Base-by-base conservation (phyloP, 1,140 invertebrate species). In the Hesperophylax magnus region DNA sequence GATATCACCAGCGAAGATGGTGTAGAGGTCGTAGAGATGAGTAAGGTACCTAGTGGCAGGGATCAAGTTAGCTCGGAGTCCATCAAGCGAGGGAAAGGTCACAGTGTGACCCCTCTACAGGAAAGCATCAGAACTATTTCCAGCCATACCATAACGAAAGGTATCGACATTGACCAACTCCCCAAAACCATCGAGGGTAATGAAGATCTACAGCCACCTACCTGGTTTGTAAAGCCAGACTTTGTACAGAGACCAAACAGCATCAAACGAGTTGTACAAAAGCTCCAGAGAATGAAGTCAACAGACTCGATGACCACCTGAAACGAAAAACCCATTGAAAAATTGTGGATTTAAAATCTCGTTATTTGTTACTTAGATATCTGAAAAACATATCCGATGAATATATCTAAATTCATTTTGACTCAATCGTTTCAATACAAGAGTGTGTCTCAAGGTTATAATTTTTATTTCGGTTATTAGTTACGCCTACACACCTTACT, bases 1-100 rank as follows among this genome's bases (percentile, higher is more conserved):
- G 88, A 90, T 8, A 65, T 80, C 76, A 81, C 87, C 5, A 89
- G 88, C 80, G 88, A 90, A 17, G 87, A 88, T 11, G 89, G 89
- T 22, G 88, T 90, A 6, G 88, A 90, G 84, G 84, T 89, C 0
- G 84, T 90, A 22, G 88, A 90, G 84, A 90, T 90, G 89, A 88
- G 87, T 82, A 88, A 90, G 81, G 88, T 90, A 79, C 88, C 88
- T 72, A 88, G 86, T 85, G 83, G 84, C 54, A 85, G 80, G 31
- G 80, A 83, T 6, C 74, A 76, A 60, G 67, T 56, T 3, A 52
- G 53, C n/a, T n/a, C 65, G 15, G 79, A 81, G 17, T 22, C 81
- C 15, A 63, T 69, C 6, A 84, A 83, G 67, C 76, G 75, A 52
- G 83, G 78, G 7, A 52, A 77, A 9, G 82, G 81, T 39, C 65